These are phyloP conservation scores for Microtus richardsoni DNA, from an alignment of 2,113 vertebrate genomes.

Conservation along the genomic window DNA sequence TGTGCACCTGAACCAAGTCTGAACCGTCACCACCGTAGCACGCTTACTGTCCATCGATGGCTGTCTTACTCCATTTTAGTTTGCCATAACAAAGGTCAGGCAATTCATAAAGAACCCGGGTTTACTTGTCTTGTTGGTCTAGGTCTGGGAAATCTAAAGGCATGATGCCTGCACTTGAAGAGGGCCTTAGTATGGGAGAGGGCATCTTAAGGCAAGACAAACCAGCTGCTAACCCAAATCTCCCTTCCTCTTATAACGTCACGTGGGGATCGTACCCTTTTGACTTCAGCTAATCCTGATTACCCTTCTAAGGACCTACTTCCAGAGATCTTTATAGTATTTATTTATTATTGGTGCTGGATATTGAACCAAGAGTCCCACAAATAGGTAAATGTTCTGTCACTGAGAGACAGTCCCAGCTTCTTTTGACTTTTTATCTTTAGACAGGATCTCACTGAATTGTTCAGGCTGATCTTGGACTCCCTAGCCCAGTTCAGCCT, in stretches of 20 bases:
- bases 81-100: not conserved
- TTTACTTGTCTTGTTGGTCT: not conserved
- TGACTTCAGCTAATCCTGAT: not conserved
- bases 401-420: not conserved
- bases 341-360: not conserved
- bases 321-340: not conserved
- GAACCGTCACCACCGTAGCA: not conserved
- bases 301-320: not conserved
- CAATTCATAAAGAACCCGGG: not conserved
- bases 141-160: not conserved
- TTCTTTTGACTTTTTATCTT: not conserved
- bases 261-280: not conserved
- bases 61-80: not conserved
- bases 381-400: not conserved
- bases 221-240: not conserved
- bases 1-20: not conserved
- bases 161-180: too few species aligned
- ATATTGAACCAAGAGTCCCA: not conserved
- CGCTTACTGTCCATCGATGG: not conserved
- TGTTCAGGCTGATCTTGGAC: not conserved
- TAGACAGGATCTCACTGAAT: not conserved
- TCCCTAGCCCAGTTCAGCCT: not conserved
- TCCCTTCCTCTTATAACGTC: not conserved
- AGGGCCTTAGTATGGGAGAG: not conserved
- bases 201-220: too few species aligned